Conservation (phyloP, 1,140 invertebrate genomes). For the Aphis craccivora region DNA sequence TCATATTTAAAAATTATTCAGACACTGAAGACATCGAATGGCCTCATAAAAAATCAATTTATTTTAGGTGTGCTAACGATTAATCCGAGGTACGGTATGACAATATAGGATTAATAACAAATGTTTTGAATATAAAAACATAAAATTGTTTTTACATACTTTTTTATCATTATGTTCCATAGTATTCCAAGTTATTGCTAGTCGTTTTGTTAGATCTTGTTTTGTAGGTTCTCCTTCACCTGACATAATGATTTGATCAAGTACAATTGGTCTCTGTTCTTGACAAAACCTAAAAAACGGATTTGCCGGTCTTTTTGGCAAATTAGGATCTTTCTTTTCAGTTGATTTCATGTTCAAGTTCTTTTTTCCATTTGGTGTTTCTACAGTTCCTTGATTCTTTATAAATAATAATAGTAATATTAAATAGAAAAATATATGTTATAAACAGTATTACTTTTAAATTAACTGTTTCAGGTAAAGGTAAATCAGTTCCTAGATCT, state of each 20-base stretch:
- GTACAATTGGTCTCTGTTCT: slow-evolving; percentile 76
- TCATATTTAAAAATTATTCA: no score
- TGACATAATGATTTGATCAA: slow-evolving; percentile 68
- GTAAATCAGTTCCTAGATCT: slow-evolving; percentile 51
- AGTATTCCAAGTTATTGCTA: slow-evolving; percentile 77
- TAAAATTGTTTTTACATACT: slow-evolving; percentile 63
- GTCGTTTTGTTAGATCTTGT: slow-evolving; percentile 77
- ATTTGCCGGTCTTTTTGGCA: slow-evolving; percentile 80
- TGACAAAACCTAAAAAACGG: slow-evolving; percentile 83
- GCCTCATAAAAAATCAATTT: no score
- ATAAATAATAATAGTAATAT: neutral
- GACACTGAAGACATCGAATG: no score
- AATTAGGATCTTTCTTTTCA: slow-evolving; percentile 75
- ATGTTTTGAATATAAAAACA: neutral
- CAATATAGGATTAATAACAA: neutral
- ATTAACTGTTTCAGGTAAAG: slow-evolving; percentile 41
- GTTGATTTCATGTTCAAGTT: slow-evolving; percentile 65
- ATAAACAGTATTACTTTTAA: slow-evolving; percentile 27
- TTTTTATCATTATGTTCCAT: slow-evolving; percentile 76
- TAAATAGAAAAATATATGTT: neutral
- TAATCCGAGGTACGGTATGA: no score
- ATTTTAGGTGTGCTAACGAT: no score
- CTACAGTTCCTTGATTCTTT: slow-evolving; percentile 22
- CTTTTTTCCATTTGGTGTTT: slow-evolving; percentile 48
- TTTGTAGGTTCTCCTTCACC: slow-evolving; percentile 75